These are phyloP conservation scores for Glaucomys volans DNA, from an alignment of 2,113 vertebrate genomes.

Conservation along the genomic window DNA sequence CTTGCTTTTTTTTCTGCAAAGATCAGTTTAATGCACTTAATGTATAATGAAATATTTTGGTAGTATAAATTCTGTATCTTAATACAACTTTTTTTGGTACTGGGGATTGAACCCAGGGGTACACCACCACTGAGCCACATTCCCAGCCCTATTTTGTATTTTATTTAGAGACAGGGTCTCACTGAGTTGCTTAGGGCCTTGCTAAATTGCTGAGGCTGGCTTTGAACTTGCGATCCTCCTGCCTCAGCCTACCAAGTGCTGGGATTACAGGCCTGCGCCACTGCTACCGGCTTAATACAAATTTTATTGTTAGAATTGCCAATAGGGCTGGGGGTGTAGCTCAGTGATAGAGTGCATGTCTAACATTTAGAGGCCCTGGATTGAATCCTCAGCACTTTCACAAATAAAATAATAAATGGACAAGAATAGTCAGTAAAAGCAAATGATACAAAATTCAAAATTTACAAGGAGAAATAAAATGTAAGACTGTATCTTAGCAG, in stretches of 20 bases:
- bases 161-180: too few species aligned
- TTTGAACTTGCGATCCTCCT: too few species aligned
- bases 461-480: background rate
- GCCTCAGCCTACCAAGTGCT: too few species aligned
- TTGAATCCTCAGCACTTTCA: background rate
- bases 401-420: background rate
- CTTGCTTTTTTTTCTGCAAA: constrained; percentile 3
- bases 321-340: background rate
- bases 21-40: background rate
- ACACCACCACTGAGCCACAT: too few species aligned
- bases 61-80: background rate
- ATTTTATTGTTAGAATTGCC: constrained; percentile 7
- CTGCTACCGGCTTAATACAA: background rate
- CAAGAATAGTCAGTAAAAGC: background rate
- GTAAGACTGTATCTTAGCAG: background rate
- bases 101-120: too few species aligned
- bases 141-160: too few species aligned
- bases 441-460: constrained; percentile 39
- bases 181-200: too few species aligned
- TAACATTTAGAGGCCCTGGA: background rate
- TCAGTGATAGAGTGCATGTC: background rate
- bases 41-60: constrained; percentile 19
- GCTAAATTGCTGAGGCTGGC: too few species aligned
- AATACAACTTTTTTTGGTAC: constrained; percentile 14
- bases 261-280: too few species aligned